Conservation (phyloP, 2,113 vertebrate species). For the Smithornis capensis region DNA sequence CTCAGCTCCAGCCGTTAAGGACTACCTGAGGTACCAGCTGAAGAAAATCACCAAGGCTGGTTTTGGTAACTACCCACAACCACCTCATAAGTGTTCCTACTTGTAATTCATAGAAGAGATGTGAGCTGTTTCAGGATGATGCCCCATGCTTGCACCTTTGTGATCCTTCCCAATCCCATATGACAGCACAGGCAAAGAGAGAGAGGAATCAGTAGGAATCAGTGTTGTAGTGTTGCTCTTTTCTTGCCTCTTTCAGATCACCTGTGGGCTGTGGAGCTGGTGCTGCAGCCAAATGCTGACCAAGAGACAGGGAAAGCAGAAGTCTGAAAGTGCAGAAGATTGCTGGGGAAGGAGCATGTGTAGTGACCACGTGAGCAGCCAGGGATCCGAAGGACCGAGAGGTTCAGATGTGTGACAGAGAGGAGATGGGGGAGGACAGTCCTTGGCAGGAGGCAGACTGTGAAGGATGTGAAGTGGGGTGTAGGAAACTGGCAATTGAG, state of each 20-base stretch:
- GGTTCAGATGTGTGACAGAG: background rate
- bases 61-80: background rate
- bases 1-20: background rate
- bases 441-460: background rate
- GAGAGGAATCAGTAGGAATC: background rate
- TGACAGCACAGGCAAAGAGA: background rate
- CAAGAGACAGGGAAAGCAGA: background rate
- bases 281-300: background rate
- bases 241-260: background rate
- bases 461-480: rapidly evolving
- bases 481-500: background rate
- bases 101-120: background rate
- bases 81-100: background rate
- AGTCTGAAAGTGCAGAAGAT: background rate
- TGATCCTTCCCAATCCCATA: background rate
- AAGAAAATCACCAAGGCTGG: background rate
- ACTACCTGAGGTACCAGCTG: background rate
- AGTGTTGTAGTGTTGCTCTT: background rate
- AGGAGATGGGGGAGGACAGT: background rate
- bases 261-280: background rate
- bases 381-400: rapidly evolving
- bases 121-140: background rate
- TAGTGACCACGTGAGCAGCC: rapidly evolving
- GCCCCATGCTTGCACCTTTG: background rate
- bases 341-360: background rate